Evolutionary conservation across 2,888 invertebrate genomes (phyloP), one percentile per base, ranked within the genome.

Genomic region (Melitaea athalia): DNA sequence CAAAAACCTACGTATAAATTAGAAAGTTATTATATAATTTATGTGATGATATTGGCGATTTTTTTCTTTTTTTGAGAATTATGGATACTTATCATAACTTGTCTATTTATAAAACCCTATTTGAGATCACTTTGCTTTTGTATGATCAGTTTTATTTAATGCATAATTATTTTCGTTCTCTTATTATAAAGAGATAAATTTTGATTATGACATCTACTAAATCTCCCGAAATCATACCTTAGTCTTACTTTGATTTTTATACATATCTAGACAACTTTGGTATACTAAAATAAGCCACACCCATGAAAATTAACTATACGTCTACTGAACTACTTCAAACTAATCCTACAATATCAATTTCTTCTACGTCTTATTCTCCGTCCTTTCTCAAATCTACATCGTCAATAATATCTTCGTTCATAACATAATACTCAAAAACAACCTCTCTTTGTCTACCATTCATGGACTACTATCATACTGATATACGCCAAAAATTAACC

Each of bases 351-450:
- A 8, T 38, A 8, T 38, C 8, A 7, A 38, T 38, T n/a, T 38
- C 38, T 2, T 38, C 8, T 38, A 38, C 8, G 4, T 2, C 38
- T 38, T 38, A 38, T 8, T 38, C 38, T 38, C 38, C 5, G 4
- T 5, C 24, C 5, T 38, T 38, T 38, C 38, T 38, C 38, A 38
- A 0, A 38, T 38, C 38, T 38, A 38, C 8, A 38, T 38, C 38
- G 38, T 38, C 11, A 45, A 10, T 14, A 45, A 45, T 11, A 45
- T 45, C 49, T 59, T 98, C 98, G 81, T 96, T 95, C 93, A 98
- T 98, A 86, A 98, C 97, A 72, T 97, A 72, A 98, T 94, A 61
- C 98, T 94, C 59, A 99, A 88, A 0, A 98, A 97, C 53, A 99
- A 87, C 69, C 97, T 92, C 76, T 96, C 94, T 0, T 97, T 97